Base-by-base conservation (phyloP, 2,113 vertebrate genomes). In the Tiliqua scincoides region DNA sequence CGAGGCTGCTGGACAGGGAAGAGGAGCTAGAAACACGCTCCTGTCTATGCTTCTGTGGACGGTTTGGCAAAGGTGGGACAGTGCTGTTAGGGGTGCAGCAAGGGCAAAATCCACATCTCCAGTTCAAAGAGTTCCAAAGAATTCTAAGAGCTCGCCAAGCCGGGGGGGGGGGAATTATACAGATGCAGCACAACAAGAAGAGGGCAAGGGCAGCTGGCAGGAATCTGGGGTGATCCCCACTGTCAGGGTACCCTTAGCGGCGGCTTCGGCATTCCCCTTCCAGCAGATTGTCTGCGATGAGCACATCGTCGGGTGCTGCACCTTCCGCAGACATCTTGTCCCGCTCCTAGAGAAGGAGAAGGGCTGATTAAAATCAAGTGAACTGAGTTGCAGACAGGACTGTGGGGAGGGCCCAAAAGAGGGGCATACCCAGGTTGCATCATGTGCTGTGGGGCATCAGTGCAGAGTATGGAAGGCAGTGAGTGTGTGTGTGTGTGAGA, bases 231-330 rank as follows among this genome's bases (percentile, higher is more conserved):
- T 40, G 3, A 83, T 80, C 0, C 0, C 81, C 71, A 0, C 27
- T 0, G 0, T 0, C 23, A 59, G 23, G 0, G 87, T 98, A 98
- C 18, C 97, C 97, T 0, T 96, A 96, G n/a, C n/a, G n/a, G 20
- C 21, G 48, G 0, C 98, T 99, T 92, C 97, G 96, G 89, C 99
- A 99, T 0, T 93, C 2, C 67, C 94, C 96, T 12, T 95, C 48
- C 90, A 99, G 96, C 72, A 97, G 79, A 0, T 95, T 37, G 0
- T 94, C 89, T 0, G 94, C 67, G 20, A 99, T 98, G 30, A 97
- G 97, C 0, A 61, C n/a, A 57, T 99, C 99, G 0, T 97, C 82
- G 0, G 96, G 77, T 21, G 30, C 20, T 14, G 27, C 96, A 0
- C 0, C 6, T 0, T 0, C 7, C 6, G 0, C 3, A 0, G 2